phyloP scores from a whole-genome alignment of 1,140 invertebrate species.

The Harlomillsia oculata region DNA sequence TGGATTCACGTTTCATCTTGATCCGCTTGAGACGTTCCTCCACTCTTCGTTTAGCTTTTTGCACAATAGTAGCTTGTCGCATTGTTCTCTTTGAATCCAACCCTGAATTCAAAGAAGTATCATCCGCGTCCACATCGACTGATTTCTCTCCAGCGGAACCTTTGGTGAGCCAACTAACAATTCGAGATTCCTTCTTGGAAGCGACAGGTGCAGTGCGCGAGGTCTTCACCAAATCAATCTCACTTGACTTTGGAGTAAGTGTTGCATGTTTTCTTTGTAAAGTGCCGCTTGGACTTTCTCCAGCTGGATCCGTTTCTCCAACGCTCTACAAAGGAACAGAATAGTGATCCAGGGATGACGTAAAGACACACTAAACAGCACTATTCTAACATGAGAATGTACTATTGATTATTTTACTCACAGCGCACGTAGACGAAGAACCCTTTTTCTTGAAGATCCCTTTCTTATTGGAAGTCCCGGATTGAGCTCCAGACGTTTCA shows the following conservation, averaged over 20 bases:
- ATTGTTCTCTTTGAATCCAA: slow-evolving; percentile 23
- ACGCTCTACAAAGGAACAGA: slow-evolving; percentile 34
- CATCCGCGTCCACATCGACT: slow-evolving; percentile 29
- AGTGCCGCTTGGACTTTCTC: slow-evolving; percentile 37
- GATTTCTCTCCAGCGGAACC: slow-evolving; percentile 27
- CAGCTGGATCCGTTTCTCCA: slow-evolving; percentile 36
- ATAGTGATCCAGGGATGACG: background rate
- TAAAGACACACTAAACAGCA: background rate
- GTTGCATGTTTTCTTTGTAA: slow-evolving; percentile 36
- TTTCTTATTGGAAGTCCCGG: slow-evolving; percentile 44
- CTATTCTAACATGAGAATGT: no score
- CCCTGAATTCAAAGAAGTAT: background rate
- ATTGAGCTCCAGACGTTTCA: slow-evolving; percentile 52
- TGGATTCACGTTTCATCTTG: slow-evolving; percentile 34
- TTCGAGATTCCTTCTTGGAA: slow-evolving; percentile 26
- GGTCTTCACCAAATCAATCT: slow-evolving; percentile 31
- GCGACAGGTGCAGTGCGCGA: slow-evolving; percentile 11
- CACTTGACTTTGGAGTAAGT: slow-evolving; percentile 37
- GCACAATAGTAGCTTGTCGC: slow-evolving; percentile 41
- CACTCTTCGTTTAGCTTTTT: slow-evolving; percentile 69
- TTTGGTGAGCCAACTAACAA: slow-evolving; percentile 30
- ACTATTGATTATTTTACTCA: slow-evolving; percentile 41
- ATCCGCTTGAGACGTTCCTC: slow-evolving; percentile 71
- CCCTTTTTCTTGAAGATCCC: slow-evolving; percentile 75
- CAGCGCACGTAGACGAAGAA: slow-evolving; percentile 72